A percentile compares a stretch with the other conserved stretches of the same genome.
Conservation (phyloP, 2,797 vertebrate species). For the Zalophus californianus region DNA sequence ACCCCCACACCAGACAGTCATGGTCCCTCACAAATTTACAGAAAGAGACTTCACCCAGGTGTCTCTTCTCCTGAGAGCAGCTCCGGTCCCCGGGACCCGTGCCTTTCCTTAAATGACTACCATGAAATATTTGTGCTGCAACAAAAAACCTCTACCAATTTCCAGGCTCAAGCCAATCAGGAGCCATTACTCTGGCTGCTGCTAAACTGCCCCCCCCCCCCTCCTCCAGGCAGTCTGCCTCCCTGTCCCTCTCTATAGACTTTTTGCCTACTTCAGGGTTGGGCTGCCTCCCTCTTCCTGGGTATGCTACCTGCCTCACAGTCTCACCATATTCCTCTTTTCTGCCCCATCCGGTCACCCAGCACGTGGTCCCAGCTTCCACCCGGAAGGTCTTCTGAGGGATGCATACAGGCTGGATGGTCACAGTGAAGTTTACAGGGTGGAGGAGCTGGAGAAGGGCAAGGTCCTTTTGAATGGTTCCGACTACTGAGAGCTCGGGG, state of each 20-base stretch:
- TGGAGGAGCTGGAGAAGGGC: slow-evolving; percentile 47
- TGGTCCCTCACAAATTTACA: neutral
- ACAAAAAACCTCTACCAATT: neutral
- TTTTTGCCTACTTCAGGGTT: neutral
- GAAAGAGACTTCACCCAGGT: neutral
- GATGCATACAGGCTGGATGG: slow-evolving; percentile 75
- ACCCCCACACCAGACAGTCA: neutral
- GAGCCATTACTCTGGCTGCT: neutral
- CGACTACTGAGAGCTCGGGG: neutral
- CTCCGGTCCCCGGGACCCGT: neutral
- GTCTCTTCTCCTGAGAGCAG: neutral
- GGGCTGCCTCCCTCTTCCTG: neutral
- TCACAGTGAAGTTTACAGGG: slow-evolving; percentile 63
- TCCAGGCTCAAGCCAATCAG: neutral
- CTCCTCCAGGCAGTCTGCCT: neutral
- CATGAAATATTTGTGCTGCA: neutral
- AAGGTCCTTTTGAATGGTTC: neutral
- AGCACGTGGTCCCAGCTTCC: neutral
- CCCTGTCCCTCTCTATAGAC: neutral
- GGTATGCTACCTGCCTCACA: neutral
- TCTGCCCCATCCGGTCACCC: slow-evolving; percentile 77
- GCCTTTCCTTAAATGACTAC: neutral
- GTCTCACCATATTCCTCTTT: slow-evolving; percentile 50
- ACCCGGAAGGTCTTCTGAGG: slow-evolving; percentile 49
- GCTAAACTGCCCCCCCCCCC: neutral